Percentiles rank a stretch among this genome's conserved stretches.
These are phyloP conservation scores for Argyresthia albistria DNA, from an alignment of 2,888 invertebrate species.

Conservation along the genomic window DNA sequence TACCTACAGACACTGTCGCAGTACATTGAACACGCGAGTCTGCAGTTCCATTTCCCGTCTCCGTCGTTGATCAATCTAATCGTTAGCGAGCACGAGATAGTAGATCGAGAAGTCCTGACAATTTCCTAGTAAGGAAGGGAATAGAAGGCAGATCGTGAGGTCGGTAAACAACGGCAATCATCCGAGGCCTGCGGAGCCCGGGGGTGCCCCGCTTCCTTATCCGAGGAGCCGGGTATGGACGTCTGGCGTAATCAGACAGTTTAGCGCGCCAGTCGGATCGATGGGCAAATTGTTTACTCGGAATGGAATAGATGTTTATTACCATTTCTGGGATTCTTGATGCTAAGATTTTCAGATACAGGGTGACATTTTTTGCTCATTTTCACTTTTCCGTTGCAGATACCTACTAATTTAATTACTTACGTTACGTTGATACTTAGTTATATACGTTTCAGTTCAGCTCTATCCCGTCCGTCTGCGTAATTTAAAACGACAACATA, in stretches of 20 bases:
- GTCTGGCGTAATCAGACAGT: constrained; percentile 4
- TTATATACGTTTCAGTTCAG: too few species aligned
- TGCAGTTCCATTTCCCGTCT: too few species aligned
- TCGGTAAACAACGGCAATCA: constrained; percentile 29
- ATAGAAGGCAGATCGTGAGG: constrained; percentile 21
- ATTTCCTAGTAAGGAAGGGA: constrained; percentile 4
- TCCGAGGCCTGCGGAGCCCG: constrained; percentile 13
- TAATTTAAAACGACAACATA: too few species aligned
- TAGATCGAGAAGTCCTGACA: not conserved
- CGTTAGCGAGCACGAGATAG: not conserved
- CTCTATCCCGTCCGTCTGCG: too few species aligned
- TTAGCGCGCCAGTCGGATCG: not conserved
- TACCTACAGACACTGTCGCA: too few species aligned
- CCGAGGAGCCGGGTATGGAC: not conserved
- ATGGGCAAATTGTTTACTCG: not conserved
- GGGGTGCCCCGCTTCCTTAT: constrained; percentile 8
- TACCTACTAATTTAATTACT: too few species aligned
- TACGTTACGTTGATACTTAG: too few species aligned
- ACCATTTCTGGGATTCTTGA: too few species aligned
- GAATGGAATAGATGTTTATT: not conserved
- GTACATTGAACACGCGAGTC: too few species aligned
- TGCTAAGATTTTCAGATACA: too few species aligned
- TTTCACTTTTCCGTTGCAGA: too few species aligned
- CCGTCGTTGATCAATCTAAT: not conserved
- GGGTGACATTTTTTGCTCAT: too few species aligned